Evolutionary conservation across 2,888 invertebrate species (phyloP).

Genomic region (Autographa gamma): DNA sequence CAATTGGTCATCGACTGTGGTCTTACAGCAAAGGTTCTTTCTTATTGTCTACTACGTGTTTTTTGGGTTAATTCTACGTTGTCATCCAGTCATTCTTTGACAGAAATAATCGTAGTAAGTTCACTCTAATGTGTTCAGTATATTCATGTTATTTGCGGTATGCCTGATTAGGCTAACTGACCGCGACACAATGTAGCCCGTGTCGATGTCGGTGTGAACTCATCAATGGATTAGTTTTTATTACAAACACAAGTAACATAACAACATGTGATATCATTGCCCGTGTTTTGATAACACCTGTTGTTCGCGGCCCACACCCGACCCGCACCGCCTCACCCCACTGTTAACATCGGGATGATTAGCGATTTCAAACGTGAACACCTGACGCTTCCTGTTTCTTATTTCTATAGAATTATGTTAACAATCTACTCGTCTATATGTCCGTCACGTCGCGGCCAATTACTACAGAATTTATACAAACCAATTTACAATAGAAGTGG

Average conservation of each 20-base stretch:
- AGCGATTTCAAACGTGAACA: slow-evolving; percentile 29
- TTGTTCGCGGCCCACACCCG: slow-evolving; percentile 11
- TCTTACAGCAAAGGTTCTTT: too few relatives aligned
- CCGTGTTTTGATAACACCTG: slow-evolving; percentile 48
- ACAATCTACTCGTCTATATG: slow-evolving; percentile 15
- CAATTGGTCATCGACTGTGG: too few relatives aligned
- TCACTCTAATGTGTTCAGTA: too few relatives aligned
- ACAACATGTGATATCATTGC: slow-evolving; percentile 41
- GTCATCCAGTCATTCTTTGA: too few relatives aligned
- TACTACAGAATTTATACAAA: slow-evolving; percentile 41
- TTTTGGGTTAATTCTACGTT: too few relatives aligned
- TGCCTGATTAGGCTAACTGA: not conserved
- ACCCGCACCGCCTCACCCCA: slow-evolving; percentile 16
- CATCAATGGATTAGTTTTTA: slow-evolving; percentile 60
- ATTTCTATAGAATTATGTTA: slow-evolving; percentile 14
- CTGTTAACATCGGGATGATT: slow-evolving; percentile 15
- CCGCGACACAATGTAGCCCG: slow-evolving; percentile 12
- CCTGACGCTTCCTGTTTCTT: slow-evolving; percentile 36
- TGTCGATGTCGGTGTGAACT: slow-evolving; percentile 28
- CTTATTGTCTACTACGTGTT: too few relatives aligned
- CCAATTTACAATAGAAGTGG: slow-evolving; percentile 24
- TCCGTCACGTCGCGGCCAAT: slow-evolving; percentile 47
- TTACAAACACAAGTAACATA: slow-evolving; percentile 32
- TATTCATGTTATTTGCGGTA: not conserved
- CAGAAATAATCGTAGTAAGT: too few relatives aligned